Percentiles rank a stretch among this genome's conserved stretches.
Conservation (phyloP, 2,797 vertebrate species). For the Parambassis ranga region DNA sequence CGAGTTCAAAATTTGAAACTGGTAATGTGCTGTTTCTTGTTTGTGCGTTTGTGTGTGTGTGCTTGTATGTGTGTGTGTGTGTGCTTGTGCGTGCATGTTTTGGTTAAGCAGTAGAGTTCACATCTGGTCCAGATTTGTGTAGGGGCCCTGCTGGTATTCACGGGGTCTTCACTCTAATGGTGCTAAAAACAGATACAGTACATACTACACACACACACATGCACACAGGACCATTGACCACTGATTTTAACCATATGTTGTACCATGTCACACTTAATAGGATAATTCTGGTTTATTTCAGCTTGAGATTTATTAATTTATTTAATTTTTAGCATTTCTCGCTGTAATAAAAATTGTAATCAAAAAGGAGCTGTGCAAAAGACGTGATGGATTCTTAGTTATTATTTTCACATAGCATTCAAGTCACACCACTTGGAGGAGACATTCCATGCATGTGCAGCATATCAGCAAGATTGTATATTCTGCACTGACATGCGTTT, state of each 20-base stretch:
- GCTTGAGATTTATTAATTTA: constrained; percentile 1
- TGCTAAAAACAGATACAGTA: constrained; percentile 71
- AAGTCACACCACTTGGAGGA: too few species aligned
- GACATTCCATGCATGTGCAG: too few species aligned
- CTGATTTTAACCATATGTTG: constrained; percentile 45
- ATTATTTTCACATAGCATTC: too few species aligned
- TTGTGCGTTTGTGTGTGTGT: constrained; percentile 19
- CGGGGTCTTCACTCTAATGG: constrained; percentile 58
- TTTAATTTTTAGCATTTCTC: not conserved
- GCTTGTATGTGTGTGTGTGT: constrained; percentile 40
- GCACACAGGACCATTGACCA: constrained; percentile 12
- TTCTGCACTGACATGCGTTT: too few species aligned
- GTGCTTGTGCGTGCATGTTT: constrained; percentile 21
- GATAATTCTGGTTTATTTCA: constrained; percentile 23
- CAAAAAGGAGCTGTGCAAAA: too few species aligned
- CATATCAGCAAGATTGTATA: too few species aligned
- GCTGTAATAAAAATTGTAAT: not conserved
- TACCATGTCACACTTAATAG: constrained; percentile 33
- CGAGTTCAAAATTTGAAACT: constrained; percentile 35
- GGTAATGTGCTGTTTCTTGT: constrained; percentile 37
- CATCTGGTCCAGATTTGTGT: constrained; percentile 75
- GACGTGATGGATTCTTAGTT: too few species aligned
- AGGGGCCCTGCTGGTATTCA: constrained; percentile 62
- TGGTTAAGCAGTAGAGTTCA: constrained; percentile 52
- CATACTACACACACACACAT: not conserved